These are phyloP conservation scores for Meteorus cinctellus DNA, from an alignment of 2,888 invertebrate species.

Conservation along the genomic window DNA sequence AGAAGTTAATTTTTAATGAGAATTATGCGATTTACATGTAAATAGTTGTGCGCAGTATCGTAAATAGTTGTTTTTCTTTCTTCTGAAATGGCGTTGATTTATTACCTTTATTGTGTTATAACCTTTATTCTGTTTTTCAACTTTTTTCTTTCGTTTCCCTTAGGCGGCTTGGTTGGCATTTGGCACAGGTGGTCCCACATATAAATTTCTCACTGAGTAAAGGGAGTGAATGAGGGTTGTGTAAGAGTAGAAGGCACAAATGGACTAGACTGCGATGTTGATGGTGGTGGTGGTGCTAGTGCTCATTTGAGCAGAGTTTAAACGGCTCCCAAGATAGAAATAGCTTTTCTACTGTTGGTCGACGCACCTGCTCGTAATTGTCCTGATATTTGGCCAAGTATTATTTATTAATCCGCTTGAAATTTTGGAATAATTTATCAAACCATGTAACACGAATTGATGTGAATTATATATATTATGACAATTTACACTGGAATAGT, in stretches of 20 bases:
- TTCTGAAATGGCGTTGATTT: too few species aligned
- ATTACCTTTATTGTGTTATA: not conserved
- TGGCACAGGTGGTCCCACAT: slow-evolving; percentile 57
- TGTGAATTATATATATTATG: not conserved
- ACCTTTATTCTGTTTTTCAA: slow-evolving; percentile 18
- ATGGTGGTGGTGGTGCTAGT: slow-evolving; percentile 38
- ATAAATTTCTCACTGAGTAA: slow-evolving; percentile 52
- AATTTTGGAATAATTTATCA: slow-evolving; percentile 47
- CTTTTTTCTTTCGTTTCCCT: slow-evolving; percentile 35
- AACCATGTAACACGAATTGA: not conserved
- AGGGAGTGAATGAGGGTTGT: slow-evolving; percentile 33
- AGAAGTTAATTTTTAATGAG: too few species aligned
- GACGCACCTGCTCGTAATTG: slow-evolving; percentile 63
- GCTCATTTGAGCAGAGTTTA: slow-evolving; percentile 64
- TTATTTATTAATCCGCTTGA: slow-evolving; percentile 61
- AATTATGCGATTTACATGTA: too few species aligned
- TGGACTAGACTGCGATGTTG: slow-evolving; percentile 19
- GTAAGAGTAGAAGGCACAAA: slow-evolving; percentile 35
- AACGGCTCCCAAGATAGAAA: slow-evolving; percentile 53
- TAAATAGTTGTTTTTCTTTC: too few species aligned
- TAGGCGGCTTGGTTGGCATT: slow-evolving; percentile 49
- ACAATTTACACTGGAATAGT: not conserved
- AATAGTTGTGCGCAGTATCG: too few species aligned
- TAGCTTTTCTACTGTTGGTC: slow-evolving; percentile 49
- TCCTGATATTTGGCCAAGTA: slow-evolving; percentile 61